A percentile compares a stretch with the other conserved stretches of the same genome.
phyloP scores from a whole-genome alignment of 2,888 invertebrate genomes.

The Periphyllus acericola region DNA sequence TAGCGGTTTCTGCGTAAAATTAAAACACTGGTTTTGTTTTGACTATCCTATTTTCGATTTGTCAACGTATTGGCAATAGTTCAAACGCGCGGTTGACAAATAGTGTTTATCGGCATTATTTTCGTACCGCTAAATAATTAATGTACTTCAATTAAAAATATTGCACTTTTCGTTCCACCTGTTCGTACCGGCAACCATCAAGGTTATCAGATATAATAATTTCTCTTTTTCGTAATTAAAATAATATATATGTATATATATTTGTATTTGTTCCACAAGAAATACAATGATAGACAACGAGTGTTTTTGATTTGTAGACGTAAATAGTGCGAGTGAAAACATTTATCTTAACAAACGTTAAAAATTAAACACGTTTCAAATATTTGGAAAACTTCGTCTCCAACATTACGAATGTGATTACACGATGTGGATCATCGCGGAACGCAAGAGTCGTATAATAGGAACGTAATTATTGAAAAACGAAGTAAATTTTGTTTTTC shows the following conservation, averaged over 20 bases:
- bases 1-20: neutral
- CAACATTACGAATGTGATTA: too few species aligned
- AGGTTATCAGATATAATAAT: slow-evolving; percentile 28
- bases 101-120: neutral
- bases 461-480: too few species aligned
- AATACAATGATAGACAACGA: neutral
- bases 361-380: too few species aligned
- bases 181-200: neutral
- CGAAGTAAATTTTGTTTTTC: neutral
- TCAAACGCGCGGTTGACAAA: slow-evolving; percentile 8
- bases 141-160: slow-evolving; percentile 30
- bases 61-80: neutral
- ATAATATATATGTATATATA: neutral
- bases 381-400: too few species aligned
- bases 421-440: too few species aligned
- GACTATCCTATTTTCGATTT: neutral
- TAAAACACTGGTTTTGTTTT: neutral
- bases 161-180: slow-evolving; percentile 36
- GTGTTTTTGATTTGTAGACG: neutral
- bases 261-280: neutral
- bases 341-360: neutral
- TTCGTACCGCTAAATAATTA: slow-evolving; percentile 16
- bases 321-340: neutral
- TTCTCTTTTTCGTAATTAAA: slow-evolving; percentile 35
- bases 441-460: too few species aligned